These are phyloP conservation scores for Percopsis omiscomaycus DNA, from an alignment of 2,797 vertebrate species.

Conservation along the genomic window DNA sequence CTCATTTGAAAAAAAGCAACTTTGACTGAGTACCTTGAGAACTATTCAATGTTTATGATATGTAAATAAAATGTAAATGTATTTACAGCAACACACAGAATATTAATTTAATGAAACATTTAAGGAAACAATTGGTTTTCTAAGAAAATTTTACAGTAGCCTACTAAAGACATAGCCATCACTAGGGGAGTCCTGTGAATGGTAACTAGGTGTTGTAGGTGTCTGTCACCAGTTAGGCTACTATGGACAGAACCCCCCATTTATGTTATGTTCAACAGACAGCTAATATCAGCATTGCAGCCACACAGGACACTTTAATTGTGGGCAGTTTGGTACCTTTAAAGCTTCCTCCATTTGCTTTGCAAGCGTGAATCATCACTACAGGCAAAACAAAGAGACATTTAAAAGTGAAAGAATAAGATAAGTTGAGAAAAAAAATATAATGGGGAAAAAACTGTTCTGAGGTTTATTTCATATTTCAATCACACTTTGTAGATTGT, in stretches of 20 bases:
- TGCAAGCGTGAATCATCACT: constrained; percentile 16
- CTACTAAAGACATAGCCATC: background rate
- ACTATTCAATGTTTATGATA: no score
- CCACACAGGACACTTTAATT: constrained; percentile 11
- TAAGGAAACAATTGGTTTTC: no score
- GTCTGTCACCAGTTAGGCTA: no score
- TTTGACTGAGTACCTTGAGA: no score
- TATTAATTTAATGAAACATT: no score
- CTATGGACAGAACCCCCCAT: background rate
- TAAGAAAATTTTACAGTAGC: no score
- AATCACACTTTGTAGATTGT: constrained; percentile 23
- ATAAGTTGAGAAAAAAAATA: background rate
- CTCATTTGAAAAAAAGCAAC: no score
- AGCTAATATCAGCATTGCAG: constrained; percentile 13
- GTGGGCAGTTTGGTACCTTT: constrained; percentile 18
- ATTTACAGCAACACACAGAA: background rate
- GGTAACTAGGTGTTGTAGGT: background rate
- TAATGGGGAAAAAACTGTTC: constrained; percentile 15
- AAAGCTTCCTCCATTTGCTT: constrained; percentile 30
- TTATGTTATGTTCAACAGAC: constrained; percentile 20
- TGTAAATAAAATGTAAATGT: no score
- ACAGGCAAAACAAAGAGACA: constrained; percentile 16
- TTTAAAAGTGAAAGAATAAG: constrained; percentile 2
- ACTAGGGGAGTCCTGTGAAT: constrained; percentile 7
- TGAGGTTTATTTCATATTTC: constrained; percentile 33